phyloP scores from a whole-genome alignment of 2,888 invertebrate genomes.

The Conops quadrifasciatus region DNA sequence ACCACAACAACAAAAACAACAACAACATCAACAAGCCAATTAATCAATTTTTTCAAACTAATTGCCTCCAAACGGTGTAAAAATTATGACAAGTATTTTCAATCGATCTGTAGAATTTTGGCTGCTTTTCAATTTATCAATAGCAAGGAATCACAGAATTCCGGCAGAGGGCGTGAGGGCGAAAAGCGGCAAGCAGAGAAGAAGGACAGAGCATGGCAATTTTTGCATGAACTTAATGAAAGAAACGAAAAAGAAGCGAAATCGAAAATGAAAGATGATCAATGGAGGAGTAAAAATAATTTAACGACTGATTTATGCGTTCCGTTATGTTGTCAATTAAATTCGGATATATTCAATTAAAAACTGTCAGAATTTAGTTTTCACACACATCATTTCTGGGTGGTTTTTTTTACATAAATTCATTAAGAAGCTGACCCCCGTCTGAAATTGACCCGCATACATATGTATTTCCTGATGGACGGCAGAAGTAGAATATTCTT shows the following conservation, averaged over 20 bases:
- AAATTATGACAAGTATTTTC: neutral
- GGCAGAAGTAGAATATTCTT: too few species aligned
- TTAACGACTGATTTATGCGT: conserved; percentile 28
- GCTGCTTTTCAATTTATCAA: conserved; percentile 16
- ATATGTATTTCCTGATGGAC: neutral
- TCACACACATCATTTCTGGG: conserved; percentile 40
- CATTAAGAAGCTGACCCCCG: neutral
- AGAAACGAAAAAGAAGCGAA: too few species aligned
- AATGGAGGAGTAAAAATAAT: conserved; percentile 7
- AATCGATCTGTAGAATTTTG: conserved; percentile 22
- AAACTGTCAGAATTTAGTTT: conserved; percentile 44
- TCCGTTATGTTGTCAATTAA: conserved; percentile 44
- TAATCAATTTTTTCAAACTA: neutral
- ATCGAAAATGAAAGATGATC: too few species aligned
- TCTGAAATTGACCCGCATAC: conserved; percentile 6
- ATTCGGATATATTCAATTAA: conserved; percentile 49
- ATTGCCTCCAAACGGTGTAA: neutral
- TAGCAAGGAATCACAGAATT: neutral
- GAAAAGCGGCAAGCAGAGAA: neutral
- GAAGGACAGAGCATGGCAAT: neutral
- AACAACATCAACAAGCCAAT: neutral
- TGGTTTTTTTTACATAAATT: conserved; percentile 2
- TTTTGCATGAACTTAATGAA: conserved; percentile 8
- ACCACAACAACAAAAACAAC: neutral
- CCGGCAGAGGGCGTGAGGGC: neutral